These are phyloP conservation scores for Mesopsocus fuscifrons DNA, from an alignment of 2,888 invertebrate species.

Conservation along the genomic window DNA sequence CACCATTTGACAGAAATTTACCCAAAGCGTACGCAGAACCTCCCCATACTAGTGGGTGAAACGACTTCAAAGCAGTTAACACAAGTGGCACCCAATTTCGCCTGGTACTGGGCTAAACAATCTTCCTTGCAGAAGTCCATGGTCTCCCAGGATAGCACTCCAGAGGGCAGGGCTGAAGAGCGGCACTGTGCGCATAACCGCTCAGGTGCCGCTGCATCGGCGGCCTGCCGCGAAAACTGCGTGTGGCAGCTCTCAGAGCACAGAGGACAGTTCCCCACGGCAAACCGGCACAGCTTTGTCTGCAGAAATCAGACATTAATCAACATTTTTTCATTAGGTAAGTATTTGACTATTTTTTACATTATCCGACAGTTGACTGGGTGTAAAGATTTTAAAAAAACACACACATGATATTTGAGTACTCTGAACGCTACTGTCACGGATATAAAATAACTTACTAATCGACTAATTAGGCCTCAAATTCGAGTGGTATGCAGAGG, in stretches of 20 bases:
- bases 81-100: conserved; percentile 53
- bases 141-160: conserved; percentile 70
- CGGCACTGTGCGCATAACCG: conserved; percentile 37
- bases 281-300: not conserved
- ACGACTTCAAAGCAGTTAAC: conserved; percentile 64
- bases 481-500: no score
- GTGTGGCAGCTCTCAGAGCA: not conserved
- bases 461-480: no score
- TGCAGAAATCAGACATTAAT: no score
- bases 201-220: conserved; percentile 29
- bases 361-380: no score
- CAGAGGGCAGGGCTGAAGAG: conserved; percentile 30
- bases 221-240: not conserved
- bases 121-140: conserved; percentile 85
- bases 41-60: conserved; percentile 60
- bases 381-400: no score
- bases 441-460: no score
- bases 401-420: no score
- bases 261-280: not conserved
- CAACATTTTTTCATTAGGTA: no score
- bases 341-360: no score
- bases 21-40: conserved; percentile 84
- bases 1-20: no score
- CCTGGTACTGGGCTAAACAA: conserved; percentile 66
- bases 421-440: no score